Conservation (phyloP, 2,888 invertebrate genomes). For the Lepidocyrtoides sp. region DNA sequence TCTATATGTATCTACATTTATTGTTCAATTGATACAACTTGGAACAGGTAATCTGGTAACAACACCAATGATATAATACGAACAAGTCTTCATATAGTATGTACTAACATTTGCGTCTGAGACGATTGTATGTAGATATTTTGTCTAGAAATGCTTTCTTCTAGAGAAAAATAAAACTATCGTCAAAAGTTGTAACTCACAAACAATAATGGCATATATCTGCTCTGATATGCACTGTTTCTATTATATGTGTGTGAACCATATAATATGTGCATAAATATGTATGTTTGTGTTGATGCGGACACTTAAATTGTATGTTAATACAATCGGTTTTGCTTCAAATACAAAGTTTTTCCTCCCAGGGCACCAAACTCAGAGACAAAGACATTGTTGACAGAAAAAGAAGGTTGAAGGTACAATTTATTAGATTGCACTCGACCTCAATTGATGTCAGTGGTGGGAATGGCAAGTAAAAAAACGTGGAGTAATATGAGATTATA, state of each 20-base stretch:
- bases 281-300: not conserved
- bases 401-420: constrained; percentile 53
- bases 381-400: constrained; percentile 24
- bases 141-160: too few species aligned
- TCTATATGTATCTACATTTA: not conserved
- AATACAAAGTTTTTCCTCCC: not conserved
- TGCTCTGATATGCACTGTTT: too few species aligned
- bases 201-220: too few species aligned
- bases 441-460: constrained; percentile 76
- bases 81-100: not conserved
- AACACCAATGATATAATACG: not conserved
- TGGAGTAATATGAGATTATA: constrained; percentile 1
- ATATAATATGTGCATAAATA: not conserved
- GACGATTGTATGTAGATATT: too few species aligned
- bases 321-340: not conserved
- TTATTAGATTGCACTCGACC: constrained; percentile 80
- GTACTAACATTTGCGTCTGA: too few species aligned
- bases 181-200: too few species aligned
- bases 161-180: too few species aligned
- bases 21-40: not conserved
- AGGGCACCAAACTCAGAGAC: not conserved
- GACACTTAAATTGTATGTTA: not conserved
- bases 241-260: too few species aligned
- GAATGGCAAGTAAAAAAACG: not conserved
- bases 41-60: not conserved